phyloP scores from a whole-genome alignment of 2,113 vertebrate species.

The Rhodinocichla rosea region DNA sequence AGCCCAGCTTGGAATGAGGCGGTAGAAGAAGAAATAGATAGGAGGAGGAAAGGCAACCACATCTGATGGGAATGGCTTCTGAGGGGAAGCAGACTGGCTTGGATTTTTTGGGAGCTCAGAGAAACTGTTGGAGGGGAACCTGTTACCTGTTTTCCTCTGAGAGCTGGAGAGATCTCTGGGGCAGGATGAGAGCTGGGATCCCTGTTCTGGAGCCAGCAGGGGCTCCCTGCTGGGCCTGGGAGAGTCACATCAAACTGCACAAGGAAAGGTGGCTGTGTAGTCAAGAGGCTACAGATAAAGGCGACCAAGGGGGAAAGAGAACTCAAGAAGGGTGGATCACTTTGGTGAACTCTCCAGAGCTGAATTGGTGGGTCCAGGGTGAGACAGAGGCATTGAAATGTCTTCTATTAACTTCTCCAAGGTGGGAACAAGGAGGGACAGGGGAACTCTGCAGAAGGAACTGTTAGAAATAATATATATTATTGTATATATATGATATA shows the following conservation, averaged over 20 bases:
- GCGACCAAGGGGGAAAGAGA: not conserved
- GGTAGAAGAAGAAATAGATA: not conserved
- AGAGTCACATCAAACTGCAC: accelerated
- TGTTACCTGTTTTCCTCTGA: not conserved
- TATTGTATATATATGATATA: too few species aligned
- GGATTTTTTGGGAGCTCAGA: not conserved
- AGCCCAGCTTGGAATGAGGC: not conserved
- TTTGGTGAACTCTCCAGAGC: not conserved
- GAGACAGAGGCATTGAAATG: not conserved
- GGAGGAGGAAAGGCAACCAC: not conserved
- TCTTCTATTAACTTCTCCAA: not conserved
- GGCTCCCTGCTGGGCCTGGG: not conserved
- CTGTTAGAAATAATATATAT: not conserved
- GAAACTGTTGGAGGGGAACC: not conserved
- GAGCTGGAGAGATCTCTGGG: not conserved
- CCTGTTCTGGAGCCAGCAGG: not conserved
- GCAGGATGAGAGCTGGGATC: not conserved
- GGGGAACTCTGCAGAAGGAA: accelerated
- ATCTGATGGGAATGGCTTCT: not conserved
- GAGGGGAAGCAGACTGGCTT: not conserved
- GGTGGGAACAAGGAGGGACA: not conserved
- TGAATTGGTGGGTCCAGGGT: not conserved
- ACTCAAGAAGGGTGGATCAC: accelerated
- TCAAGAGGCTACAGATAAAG: not conserved
- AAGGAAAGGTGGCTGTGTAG: not conserved